A percentile compares a stretch with the other conserved stretches of the same genome.
Conservation (phyloP, 2,797 vertebrate species). For the Spatula clypeata region DNA sequence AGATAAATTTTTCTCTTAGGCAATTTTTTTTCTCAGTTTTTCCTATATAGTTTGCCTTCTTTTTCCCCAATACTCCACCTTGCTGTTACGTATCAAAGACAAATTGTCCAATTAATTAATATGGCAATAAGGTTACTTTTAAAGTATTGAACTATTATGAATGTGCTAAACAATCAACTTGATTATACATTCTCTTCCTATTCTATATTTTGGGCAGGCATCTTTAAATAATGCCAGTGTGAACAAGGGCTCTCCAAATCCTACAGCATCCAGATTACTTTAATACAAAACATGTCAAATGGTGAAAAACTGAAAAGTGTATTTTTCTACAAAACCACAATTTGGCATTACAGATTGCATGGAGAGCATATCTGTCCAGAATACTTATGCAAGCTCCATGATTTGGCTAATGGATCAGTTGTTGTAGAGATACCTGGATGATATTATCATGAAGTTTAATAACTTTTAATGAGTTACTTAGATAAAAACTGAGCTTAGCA, state of each 20-base stretch:
- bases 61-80: not conserved
- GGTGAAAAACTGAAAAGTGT: too few relatives aligned
- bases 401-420: not conserved
- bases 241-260: too few relatives aligned
- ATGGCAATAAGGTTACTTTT: not conserved
- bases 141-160: too few relatives aligned
- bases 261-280: too few relatives aligned
- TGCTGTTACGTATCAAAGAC: not conserved
- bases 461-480: not conserved
- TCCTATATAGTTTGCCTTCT: not conserved
- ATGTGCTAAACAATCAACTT: too few relatives aligned
- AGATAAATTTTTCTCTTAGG: not conserved
- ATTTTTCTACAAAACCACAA: too few relatives aligned
- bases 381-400: rapidly evolving
- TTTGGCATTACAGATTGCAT: too few relatives aligned
- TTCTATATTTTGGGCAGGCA: too few relatives aligned
- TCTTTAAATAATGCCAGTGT: too few relatives aligned
- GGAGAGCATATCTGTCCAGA: not conserved
- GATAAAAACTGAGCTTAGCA: not conserved
- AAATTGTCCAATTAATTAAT: not conserved
- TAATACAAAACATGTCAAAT: too few relatives aligned
- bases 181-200: too few relatives aligned
- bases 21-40: not conserved
- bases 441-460: not conserved
- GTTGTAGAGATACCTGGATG: not conserved